These are phyloP conservation scores for Odontothrips loti DNA, from an alignment of 2,888 invertebrate genomes.

Conservation along the genomic window DNA sequence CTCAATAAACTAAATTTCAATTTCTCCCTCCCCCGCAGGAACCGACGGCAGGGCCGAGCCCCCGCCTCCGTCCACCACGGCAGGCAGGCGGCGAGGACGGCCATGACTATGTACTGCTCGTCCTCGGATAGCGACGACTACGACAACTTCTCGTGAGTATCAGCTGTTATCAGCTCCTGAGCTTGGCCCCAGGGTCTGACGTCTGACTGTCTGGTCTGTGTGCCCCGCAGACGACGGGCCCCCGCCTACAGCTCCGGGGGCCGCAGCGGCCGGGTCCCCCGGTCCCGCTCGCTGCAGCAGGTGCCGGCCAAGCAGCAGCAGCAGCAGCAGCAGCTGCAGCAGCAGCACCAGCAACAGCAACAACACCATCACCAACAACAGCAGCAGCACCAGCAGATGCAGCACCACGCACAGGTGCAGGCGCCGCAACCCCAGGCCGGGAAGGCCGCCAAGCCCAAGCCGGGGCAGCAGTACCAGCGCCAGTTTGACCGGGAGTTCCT, in stretches of 20 bases:
- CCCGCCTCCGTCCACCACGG: background rate
- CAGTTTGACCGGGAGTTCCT: background rate
- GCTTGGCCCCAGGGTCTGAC: too few species aligned
- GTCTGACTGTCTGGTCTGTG: too few species aligned
- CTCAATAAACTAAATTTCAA: too few species aligned
- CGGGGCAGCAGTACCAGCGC: background rate
- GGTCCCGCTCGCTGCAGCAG: background rate
- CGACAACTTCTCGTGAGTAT: constrained; percentile 13
- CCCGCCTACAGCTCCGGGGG: background rate
- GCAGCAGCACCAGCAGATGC: background rate
- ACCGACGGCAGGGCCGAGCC: background rate
- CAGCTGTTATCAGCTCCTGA: background rate
- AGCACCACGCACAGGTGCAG: background rate
- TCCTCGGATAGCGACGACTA: constrained; percentile 13
- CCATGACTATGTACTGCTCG: background rate
- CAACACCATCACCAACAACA: background rate
- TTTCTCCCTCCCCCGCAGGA: background rate
- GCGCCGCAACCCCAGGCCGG: background rate
- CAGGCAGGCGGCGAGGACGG: background rate
- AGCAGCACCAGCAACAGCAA: background rate
- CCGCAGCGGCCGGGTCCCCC: background rate
- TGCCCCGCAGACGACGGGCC: background rate
- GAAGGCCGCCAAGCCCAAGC: background rate
- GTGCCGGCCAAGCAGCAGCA: background rate
- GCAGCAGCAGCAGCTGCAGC: background rate